A percentile compares a stretch with the other conserved stretches of the same genome.
These are phyloP conservation scores for Vidua macroura DNA, from an alignment of 2,113 vertebrate species.

Conservation along the genomic window DNA sequence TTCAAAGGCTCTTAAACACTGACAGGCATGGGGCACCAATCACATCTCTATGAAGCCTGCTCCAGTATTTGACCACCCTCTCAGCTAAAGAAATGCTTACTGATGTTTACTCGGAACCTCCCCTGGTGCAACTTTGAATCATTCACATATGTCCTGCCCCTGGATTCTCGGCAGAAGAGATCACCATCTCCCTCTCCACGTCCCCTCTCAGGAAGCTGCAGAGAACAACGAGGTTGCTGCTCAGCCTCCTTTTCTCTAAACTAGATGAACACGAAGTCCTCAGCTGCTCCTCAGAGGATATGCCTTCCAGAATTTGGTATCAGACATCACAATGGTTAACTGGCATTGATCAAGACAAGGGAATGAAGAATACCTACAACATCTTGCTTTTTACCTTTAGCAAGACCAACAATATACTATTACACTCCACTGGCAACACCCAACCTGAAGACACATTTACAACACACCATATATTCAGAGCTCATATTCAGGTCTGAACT, in stretches of 20 bases:
- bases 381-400: not conserved
- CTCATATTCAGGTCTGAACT: not conserved
- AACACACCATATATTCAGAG: not conserved
- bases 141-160: rapidly evolving
- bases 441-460: not conserved
- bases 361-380: not conserved
- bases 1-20: not conserved
- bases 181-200: not conserved
- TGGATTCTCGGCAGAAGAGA: not conserved
- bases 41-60: not conserved
- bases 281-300: not conserved
- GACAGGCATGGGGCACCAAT: not conserved
- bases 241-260: not conserved
- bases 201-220: not conserved
- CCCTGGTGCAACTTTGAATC: not conserved
- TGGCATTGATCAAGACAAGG: not conserved
- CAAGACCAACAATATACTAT: not conserved
- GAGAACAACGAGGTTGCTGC: not conserved
- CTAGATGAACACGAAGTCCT: not conserved
- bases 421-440: not conserved
- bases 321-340: not conserved
- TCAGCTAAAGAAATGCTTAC: not conserved
- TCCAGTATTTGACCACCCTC: not conserved
- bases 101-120: not conserved
- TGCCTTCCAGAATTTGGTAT: not conserved